phyloP scores from a whole-genome alignment of 2,113 vertebrate genomes.

The Dascyllus trimaculatus region DNA sequence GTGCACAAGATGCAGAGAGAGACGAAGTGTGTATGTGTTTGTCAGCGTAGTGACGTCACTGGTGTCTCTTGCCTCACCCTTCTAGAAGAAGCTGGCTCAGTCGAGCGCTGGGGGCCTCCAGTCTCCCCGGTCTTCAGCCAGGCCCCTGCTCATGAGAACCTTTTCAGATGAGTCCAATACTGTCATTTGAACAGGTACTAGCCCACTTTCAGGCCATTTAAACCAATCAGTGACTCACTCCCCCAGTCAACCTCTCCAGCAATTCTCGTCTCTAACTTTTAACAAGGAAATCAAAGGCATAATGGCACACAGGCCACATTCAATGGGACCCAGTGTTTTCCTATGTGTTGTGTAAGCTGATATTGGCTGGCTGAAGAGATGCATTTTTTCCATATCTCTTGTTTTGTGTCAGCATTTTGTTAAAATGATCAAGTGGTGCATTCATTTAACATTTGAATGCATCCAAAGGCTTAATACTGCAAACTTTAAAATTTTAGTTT shows the following conservation, averaged over 20 bases:
- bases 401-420: neutral
- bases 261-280: conserved; percentile 33
- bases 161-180: conserved; percentile 98
- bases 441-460: conserved; percentile 3
- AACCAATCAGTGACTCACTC: conserved; percentile 65
- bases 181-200: conserved; percentile 97
- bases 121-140: conserved; percentile 91
- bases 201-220: conserved; percentile 55
- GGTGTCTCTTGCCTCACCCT: conserved; percentile 88
- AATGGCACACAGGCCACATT: conserved; percentile 2
- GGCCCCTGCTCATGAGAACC: conserved; percentile 98
- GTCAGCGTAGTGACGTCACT: conserved; percentile 74
- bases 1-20: conserved; percentile 29
- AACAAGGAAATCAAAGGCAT: conserved; percentile 44
- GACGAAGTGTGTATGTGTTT: conserved; percentile 39
- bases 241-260: conserved; percentile 27
- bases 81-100: conserved; percentile 92
- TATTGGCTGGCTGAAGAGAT: conserved; percentile 78
- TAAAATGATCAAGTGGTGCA: conserved; percentile 9
- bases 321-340: conserved; percentile 34
- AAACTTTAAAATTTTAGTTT: neutral
- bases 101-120: conserved; percentile 85
- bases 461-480: neutral
- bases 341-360: conserved; percentile 58
- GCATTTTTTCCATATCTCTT: conserved; percentile 12